phyloP scores from a whole-genome alignment of 1,140 invertebrate species.

The Trichomalopsis sarcophagae region DNA sequence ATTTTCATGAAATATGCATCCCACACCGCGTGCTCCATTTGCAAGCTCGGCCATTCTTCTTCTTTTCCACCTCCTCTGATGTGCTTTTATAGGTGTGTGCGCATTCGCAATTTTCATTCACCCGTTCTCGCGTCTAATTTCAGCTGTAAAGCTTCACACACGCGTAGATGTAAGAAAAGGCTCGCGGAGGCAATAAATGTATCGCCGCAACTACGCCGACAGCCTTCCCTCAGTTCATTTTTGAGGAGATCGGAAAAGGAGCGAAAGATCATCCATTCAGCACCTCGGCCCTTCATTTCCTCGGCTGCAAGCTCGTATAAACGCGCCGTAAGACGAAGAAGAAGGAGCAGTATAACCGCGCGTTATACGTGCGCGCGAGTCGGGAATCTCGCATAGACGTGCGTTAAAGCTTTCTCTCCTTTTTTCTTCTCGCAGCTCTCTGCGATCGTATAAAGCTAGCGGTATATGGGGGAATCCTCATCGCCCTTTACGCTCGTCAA shows the following conservation, averaged over 20 bases:
- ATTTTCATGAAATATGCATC: not conserved
- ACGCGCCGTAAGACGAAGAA: not conserved
- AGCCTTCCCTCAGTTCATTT: slow-evolving; percentile 14
- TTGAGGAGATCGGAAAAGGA: not conserved
- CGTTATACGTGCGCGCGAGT: slow-evolving; percentile 15
- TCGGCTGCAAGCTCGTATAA: slow-evolving; percentile 24
- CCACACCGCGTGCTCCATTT: not conserved
- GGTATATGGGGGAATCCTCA: not conserved
- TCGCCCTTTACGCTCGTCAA: not conserved
- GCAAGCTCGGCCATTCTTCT: not conserved
- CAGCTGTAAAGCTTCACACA: too few relatives aligned
- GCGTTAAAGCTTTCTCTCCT: slow-evolving; percentile 20
- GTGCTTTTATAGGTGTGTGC: not conserved
- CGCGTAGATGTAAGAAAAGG: not conserved
- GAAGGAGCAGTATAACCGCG: not conserved
- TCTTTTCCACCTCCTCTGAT: not conserved
- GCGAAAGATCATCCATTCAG: slow-evolving; percentile 23
- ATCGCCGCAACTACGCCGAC: not conserved
- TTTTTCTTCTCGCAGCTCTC: not conserved
- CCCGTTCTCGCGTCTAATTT: too few relatives aligned
- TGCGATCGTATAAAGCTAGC: slow-evolving; percentile 15
- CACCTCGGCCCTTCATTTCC: slow-evolving; percentile 35
- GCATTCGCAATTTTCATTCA: not conserved
- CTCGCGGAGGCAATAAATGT: slow-evolving; percentile 8
- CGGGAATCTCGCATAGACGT: not conserved